A percentile compares a stretch with the other conserved stretches of the same genome.
Evolutionary conservation across 2,888 invertebrate genomes (phyloP).

Genomic region (Heteromyza rotundicornis): DNA sequence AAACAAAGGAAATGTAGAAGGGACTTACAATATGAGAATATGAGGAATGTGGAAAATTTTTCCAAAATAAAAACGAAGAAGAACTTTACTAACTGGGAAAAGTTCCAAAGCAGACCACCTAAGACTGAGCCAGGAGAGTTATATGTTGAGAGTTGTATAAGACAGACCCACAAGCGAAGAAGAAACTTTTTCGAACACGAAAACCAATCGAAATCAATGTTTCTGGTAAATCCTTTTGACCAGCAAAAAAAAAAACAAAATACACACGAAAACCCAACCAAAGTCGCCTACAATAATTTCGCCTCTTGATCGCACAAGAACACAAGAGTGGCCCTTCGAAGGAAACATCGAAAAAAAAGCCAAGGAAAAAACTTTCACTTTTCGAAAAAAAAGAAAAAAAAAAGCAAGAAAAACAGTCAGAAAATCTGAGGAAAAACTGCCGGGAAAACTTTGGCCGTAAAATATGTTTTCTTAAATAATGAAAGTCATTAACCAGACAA

Average conservation of each 20-base stretch:
- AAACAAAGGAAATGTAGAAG: conserved; percentile 6
- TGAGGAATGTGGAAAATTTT: background rate
- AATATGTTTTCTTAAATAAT: conserved; percentile 26
- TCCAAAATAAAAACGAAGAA: background rate
- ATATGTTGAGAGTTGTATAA: too few relatives aligned
- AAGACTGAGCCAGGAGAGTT: background rate
- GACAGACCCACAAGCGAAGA: background rate
- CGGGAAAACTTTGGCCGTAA: conserved; percentile 12
- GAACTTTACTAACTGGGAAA: background rate
- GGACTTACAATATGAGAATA: background rate
- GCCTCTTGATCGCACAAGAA: background rate
- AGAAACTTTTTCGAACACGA: background rate
- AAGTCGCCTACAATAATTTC: conserved; percentile 6
- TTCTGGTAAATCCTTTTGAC: background rate
- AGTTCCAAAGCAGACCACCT: background rate
- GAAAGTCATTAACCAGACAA: conserved; percentile 23
- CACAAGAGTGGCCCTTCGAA: background rate
- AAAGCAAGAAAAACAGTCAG: background rate
- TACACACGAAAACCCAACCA: background rate
- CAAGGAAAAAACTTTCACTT: conserved; percentile 19
- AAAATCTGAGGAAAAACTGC: conserved; percentile 1
- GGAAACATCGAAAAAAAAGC: background rate
- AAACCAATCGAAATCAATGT: background rate
- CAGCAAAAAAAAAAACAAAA: too few relatives aligned
- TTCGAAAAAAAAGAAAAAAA: background rate